A percentile compares a stretch with the other conserved stretches of the same genome.
These are phyloP conservation scores for Monodelphis domestica DNA, from an alignment of 2,797 vertebrate genomes.

Conservation along the genomic window DNA sequence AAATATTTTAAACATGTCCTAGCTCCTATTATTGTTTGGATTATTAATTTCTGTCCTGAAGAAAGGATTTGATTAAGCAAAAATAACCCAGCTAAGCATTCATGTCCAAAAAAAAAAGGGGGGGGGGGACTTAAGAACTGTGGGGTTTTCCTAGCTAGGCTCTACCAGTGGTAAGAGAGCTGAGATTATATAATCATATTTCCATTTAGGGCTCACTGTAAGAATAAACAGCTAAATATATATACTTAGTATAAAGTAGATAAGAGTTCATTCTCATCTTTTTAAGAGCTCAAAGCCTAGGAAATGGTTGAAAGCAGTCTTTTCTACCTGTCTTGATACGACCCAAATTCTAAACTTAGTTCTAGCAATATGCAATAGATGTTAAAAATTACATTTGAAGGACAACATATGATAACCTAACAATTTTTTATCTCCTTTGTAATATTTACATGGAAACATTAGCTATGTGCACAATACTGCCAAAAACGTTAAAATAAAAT, in stretches of 20 bases:
- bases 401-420: too few relatives aligned
- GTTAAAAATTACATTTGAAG: not conserved
- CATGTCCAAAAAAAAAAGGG: too few relatives aligned
- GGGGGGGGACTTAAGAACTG: too few relatives aligned
- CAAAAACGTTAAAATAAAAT: accelerated
- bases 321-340: not conserved
- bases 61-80: not conserved
- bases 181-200: not conserved
- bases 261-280: too few relatives aligned
- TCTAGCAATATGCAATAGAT: not conserved
- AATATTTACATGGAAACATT: accelerated
- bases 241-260: too few relatives aligned
- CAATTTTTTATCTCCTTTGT: accelerated
- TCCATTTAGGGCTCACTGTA: not conserved
- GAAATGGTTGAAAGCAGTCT: not conserved
- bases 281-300: not conserved
- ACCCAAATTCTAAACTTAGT: not conserved
- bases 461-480: accelerated
- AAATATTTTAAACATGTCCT: not conserved
- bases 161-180: not conserved
- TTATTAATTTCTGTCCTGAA: not conserved
- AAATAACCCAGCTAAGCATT: not conserved
- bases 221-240: too few relatives aligned
- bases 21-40: not conserved
- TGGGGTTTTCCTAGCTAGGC: accelerated